phyloP scores from a whole-genome alignment of 2,797 vertebrate species.

The Emys orbicularis region DNA sequence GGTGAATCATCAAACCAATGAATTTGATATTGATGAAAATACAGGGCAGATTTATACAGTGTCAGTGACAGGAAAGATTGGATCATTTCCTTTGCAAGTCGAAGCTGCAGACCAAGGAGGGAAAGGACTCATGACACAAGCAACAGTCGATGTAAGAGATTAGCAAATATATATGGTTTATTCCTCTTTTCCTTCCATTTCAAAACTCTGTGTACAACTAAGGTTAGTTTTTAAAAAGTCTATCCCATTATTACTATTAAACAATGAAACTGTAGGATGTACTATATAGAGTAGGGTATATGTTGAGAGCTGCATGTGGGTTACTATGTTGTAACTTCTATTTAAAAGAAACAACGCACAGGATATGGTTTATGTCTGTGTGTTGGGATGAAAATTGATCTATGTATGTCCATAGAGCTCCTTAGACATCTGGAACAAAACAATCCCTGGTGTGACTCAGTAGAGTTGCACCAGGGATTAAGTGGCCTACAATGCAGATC shows the following conservation, averaged over 20 bases:
- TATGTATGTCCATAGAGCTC: background rate
- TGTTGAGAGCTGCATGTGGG: background rate
- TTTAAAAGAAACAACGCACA: background rate
- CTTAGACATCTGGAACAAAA: background rate
- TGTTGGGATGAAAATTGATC: background rate
- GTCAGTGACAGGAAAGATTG: constrained; percentile 64
- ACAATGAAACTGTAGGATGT: fast-evolving
- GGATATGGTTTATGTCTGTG: background rate
- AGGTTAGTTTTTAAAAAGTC: background rate
- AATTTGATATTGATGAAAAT: constrained; percentile 78
- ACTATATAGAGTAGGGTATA: fast-evolving
- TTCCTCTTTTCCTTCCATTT: background rate
- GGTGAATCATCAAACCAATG: background rate
- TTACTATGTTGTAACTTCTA: background rate
- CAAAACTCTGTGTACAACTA: background rate
- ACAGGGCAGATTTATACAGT: constrained; percentile 84
- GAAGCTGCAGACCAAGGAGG: constrained; percentile 78
- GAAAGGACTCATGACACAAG: constrained; percentile 51
- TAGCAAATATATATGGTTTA: background rate
- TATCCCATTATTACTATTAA: background rate
- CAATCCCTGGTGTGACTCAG: background rate
- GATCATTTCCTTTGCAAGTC: constrained; percentile 52
- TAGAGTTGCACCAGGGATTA: background rate
- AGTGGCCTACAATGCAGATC: background rate
- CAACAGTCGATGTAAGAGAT: constrained; percentile 76